Conservation (phyloP, 1,140 invertebrate genomes). For the Orius insidiosus region DNA sequence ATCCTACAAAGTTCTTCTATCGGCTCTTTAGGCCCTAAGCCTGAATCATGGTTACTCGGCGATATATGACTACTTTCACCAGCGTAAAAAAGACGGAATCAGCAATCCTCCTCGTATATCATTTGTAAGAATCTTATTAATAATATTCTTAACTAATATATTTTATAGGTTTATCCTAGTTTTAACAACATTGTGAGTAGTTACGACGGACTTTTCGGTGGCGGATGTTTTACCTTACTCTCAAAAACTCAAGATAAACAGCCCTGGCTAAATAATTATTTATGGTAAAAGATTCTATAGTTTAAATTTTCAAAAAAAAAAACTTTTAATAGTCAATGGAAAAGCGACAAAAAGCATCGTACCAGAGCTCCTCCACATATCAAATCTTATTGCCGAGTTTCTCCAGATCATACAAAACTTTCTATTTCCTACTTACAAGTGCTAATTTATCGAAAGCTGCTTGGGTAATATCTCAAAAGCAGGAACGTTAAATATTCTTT, state of each 20-base stretch:
- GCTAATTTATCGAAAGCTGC: conserved; percentile 91
- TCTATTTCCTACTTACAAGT: conserved; percentile 79
- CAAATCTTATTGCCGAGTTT: conserved; percentile 70
- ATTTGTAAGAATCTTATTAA: conserved; percentile 22
- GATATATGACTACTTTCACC: conserved; percentile 39
- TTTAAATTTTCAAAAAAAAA: too few species aligned
- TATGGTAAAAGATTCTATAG: conserved; percentile 45
- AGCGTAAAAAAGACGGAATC: conserved; percentile 5
- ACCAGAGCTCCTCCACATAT: conserved; percentile 81
- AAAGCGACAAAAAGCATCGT: conserved; percentile 42
- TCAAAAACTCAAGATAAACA: conserved; percentile 67
- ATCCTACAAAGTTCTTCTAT: conserved; percentile 82
- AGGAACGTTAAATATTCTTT: conserved; percentile 40
- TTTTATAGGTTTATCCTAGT: conserved; percentile 43
- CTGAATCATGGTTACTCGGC: conserved; percentile 47
- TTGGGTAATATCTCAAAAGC: conserved; percentile 61
- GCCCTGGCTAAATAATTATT: conserved; percentile 54
- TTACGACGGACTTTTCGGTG: conserved; percentile 66
- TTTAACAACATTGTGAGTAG: conserved; percentile 63
- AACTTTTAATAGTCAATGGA: conserved; percentile 90
- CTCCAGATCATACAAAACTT: conserved; percentile 40
- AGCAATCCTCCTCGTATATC: conserved; percentile 20
- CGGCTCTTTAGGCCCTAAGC: conserved; percentile 57
- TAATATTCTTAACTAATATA: neutral
- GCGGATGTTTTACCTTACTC: conserved; percentile 78